Percentiles rank a stretch among this genome's conserved stretches.
Evolutionary conservation across 2,888 invertebrate genomes (phyloP).

Genomic region (Torymus auratus): DNA sequence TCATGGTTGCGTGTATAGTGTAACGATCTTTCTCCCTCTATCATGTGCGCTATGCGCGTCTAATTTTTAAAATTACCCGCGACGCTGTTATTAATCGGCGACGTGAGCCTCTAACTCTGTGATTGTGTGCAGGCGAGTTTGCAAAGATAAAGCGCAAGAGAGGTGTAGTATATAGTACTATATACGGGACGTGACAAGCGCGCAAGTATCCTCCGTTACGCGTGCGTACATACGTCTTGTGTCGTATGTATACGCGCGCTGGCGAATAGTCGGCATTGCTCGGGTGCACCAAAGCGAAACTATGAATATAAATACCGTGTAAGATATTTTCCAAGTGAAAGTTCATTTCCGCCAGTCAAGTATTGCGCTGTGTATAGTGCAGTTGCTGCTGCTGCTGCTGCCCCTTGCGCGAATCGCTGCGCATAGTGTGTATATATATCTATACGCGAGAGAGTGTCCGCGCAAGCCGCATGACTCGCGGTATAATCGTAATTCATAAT

Average conservation of each 20-base stretch:
- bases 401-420: not conserved
- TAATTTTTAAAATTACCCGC: not conserved
- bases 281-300: slow-evolving; percentile 13
- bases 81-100: not conserved
- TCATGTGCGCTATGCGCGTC: too few relatives aligned
- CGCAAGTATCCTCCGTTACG: too few relatives aligned
- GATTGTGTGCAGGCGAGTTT: not conserved
- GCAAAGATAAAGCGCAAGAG: too few relatives aligned
- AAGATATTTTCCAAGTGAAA: slow-evolving; percentile 54
- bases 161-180: too few relatives aligned
- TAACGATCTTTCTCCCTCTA: too few relatives aligned
- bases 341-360: slow-evolving; percentile 45
- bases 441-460: not conserved
- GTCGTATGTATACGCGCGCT: too few relatives aligned
- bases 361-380: not conserved
- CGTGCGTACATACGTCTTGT: too few relatives aligned
- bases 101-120: not conserved
- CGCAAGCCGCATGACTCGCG: not conserved
- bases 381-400: not conserved
- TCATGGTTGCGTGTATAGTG: too few relatives aligned
- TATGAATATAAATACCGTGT: slow-evolving; percentile 24
- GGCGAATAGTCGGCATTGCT: slow-evolving; percentile 10
- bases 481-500: slow-evolving; percentile 28
- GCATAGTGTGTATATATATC: not conserved
- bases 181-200: too few relatives aligned